These are phyloP conservation scores for Octopus sinensis DNA, from an alignment of 1,140 invertebrate species.

Conservation along the genomic window DNA sequence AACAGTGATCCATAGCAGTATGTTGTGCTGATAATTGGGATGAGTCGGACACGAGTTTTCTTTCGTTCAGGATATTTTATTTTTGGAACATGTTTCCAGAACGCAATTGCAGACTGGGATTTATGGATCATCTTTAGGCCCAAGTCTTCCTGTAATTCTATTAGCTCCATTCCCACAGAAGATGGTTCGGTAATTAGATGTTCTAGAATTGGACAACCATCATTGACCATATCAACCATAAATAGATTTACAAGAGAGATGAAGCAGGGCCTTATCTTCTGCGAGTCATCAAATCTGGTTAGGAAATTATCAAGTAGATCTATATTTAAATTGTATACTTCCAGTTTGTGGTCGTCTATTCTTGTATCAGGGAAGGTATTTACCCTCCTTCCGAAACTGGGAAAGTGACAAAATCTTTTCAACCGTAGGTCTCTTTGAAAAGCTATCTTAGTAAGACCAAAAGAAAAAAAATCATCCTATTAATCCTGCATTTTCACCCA, in stretches of 20 bases:
- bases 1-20: background rate
- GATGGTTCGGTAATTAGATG: background rate
- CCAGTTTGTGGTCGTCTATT: background rate
- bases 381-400: background rate
- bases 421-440: slow-evolving; percentile 1
- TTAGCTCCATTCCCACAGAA: background rate
- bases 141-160: background rate
- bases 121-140: slow-evolving; percentile 2
- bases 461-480: background rate
- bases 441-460: background rate
- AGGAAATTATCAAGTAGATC: slow-evolving; percentile 2
- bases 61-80: background rate
- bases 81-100: background rate
- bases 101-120: background rate
- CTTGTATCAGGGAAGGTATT: too few species aligned
- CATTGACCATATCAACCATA: background rate
- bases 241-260: background rate
- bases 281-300: background rate
- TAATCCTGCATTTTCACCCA: too few species aligned
- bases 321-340: background rate
- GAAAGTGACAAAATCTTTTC: background rate
- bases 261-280: slow-evolving; percentile 4
- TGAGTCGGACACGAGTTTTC: background rate
- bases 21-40: slow-evolving; percentile 1
- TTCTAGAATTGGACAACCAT: background rate